Percentiles rank a stretch among this genome's conserved stretches.
phyloP scores from a whole-genome alignment of 2,797 vertebrate species.

The Microctenopoma steveboyesi region DNA sequence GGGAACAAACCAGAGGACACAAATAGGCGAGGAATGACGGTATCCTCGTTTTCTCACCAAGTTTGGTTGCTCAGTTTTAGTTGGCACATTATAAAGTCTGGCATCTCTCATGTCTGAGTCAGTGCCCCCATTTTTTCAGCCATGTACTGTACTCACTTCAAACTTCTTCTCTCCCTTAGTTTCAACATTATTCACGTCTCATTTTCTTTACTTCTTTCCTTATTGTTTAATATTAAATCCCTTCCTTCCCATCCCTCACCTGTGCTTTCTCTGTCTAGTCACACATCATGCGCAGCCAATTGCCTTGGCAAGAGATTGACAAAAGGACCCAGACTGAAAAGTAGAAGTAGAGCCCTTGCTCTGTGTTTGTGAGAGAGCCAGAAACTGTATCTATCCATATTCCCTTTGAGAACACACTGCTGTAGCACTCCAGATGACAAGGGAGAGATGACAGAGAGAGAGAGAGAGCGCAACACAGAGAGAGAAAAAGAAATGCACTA shows the following conservation, averaged over 20 bases:
- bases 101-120: constrained; percentile 16
- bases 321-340: constrained; percentile 66
- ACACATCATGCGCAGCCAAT: constrained; percentile 25
- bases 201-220: constrained; percentile 24
- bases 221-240: constrained; percentile 13
- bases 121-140: constrained; percentile 1
- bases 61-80: constrained; percentile 29
- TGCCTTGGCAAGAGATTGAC: constrained; percentile 50
- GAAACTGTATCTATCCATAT: constrained; percentile 45
- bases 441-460: constrained; percentile 40
- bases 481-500: constrained; percentile 55
- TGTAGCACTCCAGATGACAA: constrained; percentile 38
- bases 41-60: constrained; percentile 46
- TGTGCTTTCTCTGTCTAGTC: constrained; percentile 38
- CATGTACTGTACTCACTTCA: background rate
- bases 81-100: constrained; percentile 17
- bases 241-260: constrained; percentile 23
- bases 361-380: constrained; percentile 31
- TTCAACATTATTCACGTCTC: constrained; percentile 16
- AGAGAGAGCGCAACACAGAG: background rate
- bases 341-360: constrained; percentile 52
- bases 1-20: constrained; percentile 68
- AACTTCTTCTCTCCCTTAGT: background rate
- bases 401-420: constrained; percentile 50
- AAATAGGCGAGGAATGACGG: constrained; percentile 67